phyloP scores from a whole-genome alignment of 2,797 vertebrate species.

The Simalia tracyae region DNA sequence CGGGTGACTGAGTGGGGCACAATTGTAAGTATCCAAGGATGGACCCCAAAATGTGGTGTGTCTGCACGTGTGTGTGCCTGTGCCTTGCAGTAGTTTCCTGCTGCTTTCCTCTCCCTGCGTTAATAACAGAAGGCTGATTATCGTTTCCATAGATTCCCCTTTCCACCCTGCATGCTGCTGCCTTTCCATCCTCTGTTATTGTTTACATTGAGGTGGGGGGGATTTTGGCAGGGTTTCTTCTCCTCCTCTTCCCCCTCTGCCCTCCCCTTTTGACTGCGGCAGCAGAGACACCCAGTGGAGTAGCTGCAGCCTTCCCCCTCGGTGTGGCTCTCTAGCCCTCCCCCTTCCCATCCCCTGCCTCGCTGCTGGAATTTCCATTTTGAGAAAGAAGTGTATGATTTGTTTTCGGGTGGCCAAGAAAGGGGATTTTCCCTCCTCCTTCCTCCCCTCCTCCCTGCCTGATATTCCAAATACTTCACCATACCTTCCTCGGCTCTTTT shows the following conservation, averaged over 20 bases:
- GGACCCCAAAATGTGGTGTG: neutral
- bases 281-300: slow-evolving; percentile 35
- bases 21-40: slow-evolving; percentile 79
- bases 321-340: neutral
- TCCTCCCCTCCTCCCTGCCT: neutral
- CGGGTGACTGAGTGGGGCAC: slow-evolving; percentile 92
- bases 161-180: neutral
- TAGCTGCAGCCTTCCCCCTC: slow-evolving; percentile 11
- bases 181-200: slow-evolving; percentile 25
- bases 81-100: neutral
- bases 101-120: too few species aligned
- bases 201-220: slow-evolving; percentile 43
- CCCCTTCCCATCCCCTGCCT: neutral
- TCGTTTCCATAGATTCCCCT: slow-evolving; percentile 51
- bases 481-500: neutral
- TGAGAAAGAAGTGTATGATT: neutral
- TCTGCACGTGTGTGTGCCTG: neutral
- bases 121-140: slow-evolving; percentile 9
- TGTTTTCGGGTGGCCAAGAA: slow-evolving; percentile 2
- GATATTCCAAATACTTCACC: neutral
- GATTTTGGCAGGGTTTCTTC: slow-evolving; percentile 50
- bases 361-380: slow-evolving; percentile 22
- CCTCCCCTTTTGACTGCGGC: slow-evolving; percentile 64
- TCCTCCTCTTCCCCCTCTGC: slow-evolving; percentile 13
- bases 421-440: slow-evolving; percentile 21